phyloP scores from a whole-genome alignment of 2,888 invertebrate species.

The Syrphus vitripennis region DNA sequence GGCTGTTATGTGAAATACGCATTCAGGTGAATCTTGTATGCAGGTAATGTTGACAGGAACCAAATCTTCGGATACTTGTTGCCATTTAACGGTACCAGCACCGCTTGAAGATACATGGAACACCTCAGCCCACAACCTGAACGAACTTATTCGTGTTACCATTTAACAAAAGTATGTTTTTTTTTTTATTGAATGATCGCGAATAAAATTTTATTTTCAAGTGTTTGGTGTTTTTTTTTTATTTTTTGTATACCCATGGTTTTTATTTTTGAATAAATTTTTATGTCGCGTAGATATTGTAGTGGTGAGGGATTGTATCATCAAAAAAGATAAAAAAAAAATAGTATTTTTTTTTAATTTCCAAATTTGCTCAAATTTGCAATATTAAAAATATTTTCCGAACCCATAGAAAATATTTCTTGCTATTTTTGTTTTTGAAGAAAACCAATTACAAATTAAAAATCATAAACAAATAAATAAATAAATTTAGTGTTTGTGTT shows the following conservation, averaged over 20 bases:
- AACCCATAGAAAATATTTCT: conserved; percentile 30
- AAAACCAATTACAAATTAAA: conserved; percentile 26
- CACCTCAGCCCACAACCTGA: conserved; percentile 98
- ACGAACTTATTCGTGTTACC: conserved; percentile 79
- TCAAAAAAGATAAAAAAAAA: conserved; percentile 50
- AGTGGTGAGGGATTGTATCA: conserved; percentile 51
- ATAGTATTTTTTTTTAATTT: conserved; percentile 32
- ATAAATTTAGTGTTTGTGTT: not conserved
- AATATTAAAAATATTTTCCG: conserved; percentile 43
- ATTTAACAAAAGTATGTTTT: conserved; percentile 63
- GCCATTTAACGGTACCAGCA: conserved; percentile 97
- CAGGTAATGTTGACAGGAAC: conserved; percentile 99
- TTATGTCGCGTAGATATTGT: conserved; percentile 54
- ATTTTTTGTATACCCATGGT: conserved; percentile 43
- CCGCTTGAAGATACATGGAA: conserved; percentile 98
- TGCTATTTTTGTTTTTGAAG: conserved; percentile 21
- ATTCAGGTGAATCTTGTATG: conserved; percentile 97
- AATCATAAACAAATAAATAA: not conserved
- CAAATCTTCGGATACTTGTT: conserved; percentile 98
- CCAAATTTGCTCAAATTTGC: conserved; percentile 33
- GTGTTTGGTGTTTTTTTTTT: conserved; percentile 54
- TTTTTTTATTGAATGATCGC: conserved; percentile 47
- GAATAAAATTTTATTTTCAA: conserved; percentile 23
- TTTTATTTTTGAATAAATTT: conserved; percentile 5
- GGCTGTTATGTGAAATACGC: conserved; percentile 98